Conservation (phyloP, 1,140 invertebrate species). For the Anoplophora glabripennis region DNA sequence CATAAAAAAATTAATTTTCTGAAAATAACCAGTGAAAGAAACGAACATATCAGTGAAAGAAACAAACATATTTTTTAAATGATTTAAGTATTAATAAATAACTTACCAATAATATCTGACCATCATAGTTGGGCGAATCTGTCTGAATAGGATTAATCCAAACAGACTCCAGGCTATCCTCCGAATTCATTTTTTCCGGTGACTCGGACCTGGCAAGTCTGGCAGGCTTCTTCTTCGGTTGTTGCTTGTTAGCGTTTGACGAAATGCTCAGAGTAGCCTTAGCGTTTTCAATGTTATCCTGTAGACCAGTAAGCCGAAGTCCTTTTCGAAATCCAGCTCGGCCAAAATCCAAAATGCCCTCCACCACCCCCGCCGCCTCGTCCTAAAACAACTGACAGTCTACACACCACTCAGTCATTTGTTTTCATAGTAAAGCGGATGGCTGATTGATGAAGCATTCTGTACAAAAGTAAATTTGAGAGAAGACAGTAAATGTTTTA, state of each 20-base stretch:
- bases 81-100: slow-evolving; percentile 8
- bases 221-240: slow-evolving; percentile 17
- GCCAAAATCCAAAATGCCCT: slow-evolving; percentile 57
- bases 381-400: slow-evolving; percentile 45
- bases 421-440: no score
- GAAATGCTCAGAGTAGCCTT: slow-evolving; percentile 18
- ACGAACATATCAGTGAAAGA: no score
- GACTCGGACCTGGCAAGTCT: slow-evolving; percentile 20
- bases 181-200: slow-evolving; percentile 16
- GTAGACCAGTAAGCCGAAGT: slow-evolving; percentile 55
- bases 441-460: no score
- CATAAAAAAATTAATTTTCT: no score
- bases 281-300: slow-evolving; percentile 50
- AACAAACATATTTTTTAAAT: no score
- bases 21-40: no score
- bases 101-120: slow-evolving; percentile 38
- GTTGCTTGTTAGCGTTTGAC: slow-evolving; percentile 8
- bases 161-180: slow-evolving; percentile 31
- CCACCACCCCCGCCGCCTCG: slow-evolving; percentile 59
- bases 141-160: slow-evolving; percentile 40
- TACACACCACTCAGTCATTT: no score
- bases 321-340: slow-evolving; percentile 58
- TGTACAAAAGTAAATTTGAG: no score
- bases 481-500: no score
- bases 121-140: slow-evolving; percentile 37